Evolutionary conservation across 2,113 vertebrate genomes (phyloP), one percentile per base, ranked within the genome.

Genomic region (Anhinga rufa): DNA sequence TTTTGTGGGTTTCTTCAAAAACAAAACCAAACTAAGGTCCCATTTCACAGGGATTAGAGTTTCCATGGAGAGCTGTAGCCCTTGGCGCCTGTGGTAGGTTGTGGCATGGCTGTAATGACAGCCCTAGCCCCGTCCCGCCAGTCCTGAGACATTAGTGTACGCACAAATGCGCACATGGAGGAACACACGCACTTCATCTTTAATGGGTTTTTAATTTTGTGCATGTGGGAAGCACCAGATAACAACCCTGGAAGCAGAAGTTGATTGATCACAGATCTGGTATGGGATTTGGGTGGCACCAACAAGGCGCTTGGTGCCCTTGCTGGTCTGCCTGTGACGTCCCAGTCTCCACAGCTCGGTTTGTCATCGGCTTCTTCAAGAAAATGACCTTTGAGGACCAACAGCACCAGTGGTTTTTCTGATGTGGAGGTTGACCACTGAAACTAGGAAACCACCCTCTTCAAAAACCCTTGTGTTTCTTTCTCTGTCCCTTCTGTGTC

Each of bases 41-140:
- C 66, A 28, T 97, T 96, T 96, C 71, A 65, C 66, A 91, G 71
- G 66, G 91, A 94, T 95, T 91, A 94, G 81, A 90, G 94, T 97
- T 97, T 96, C 97, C 96, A 97, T 88, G 89, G 97, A 91, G 71
- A 97, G 78, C 81, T 69, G 54, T 44, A 93, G 68, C 82, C 92
- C 74, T 81, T 60, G 95, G 96, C n/a, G 60, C 92, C 96, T 97
- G 95, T 62, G 89, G 95, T 80, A 70, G 82, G 66, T 71, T 94
- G 92, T 25, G 79, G 87, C 0, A 0, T 66, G 79, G 82, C 89
- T 88, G 42, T 94, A 96, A 95, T 94, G 90, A 94, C 61, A 95
- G 82, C 49, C 77, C 88, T 81, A 58, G 66, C 22, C 40, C 0
- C 0, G 82, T 49, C 57, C 49, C 20, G 14, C 82, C 40, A n/a